phyloP scores from a whole-genome alignment of 2,888 invertebrate species.

The Ferdinandea cuprea region DNA sequence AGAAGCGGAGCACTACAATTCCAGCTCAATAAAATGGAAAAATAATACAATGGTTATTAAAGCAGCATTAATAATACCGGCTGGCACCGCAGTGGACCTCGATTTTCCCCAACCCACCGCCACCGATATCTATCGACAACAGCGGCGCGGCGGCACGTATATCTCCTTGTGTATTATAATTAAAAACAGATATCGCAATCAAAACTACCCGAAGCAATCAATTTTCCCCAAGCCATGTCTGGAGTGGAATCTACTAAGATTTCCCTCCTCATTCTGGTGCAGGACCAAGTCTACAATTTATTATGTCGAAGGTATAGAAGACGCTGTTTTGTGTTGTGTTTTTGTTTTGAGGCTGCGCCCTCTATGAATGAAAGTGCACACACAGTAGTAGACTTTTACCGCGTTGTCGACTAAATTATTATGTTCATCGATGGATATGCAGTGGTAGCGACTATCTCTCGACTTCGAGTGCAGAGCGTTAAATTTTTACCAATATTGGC shows the following conservation, averaged over 20 bases:
- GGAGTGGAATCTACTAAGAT: slow-evolving; percentile 12
- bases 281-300: slow-evolving; percentile 61
- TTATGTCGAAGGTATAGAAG: slow-evolving; percentile 56
- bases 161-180: slow-evolving; percentile 71
- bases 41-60: slow-evolving; percentile 71
- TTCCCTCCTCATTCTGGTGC: background rate
- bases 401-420: slow-evolving; percentile 72
- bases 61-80: slow-evolving; percentile 58
- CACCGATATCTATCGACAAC: too few relatives aligned
- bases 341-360: slow-evolving; percentile 56
- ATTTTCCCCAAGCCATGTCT: slow-evolving; percentile 68
- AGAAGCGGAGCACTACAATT: background rate
- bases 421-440: slow-evolving; percentile 66
- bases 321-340: too few relatives aligned
- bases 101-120: too few relatives aligned
- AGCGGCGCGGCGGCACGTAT: slow-evolving; percentile 36
- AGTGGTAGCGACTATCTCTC: slow-evolving; percentile 26
- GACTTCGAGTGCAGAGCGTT: slow-evolving; percentile 43
- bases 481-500: slow-evolving; percentile 73
- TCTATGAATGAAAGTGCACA: slow-evolving; percentile 70
- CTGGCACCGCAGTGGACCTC: too few relatives aligned
- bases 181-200: slow-evolving; percentile 75
- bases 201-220: slow-evolving; percentile 75
- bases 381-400: slow-evolving; percentile 44
- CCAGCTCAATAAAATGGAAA: slow-evolving; percentile 56